Evolutionary conservation across 2,113 vertebrate species (phyloP).

Genomic region (Puma concolor): DNA sequence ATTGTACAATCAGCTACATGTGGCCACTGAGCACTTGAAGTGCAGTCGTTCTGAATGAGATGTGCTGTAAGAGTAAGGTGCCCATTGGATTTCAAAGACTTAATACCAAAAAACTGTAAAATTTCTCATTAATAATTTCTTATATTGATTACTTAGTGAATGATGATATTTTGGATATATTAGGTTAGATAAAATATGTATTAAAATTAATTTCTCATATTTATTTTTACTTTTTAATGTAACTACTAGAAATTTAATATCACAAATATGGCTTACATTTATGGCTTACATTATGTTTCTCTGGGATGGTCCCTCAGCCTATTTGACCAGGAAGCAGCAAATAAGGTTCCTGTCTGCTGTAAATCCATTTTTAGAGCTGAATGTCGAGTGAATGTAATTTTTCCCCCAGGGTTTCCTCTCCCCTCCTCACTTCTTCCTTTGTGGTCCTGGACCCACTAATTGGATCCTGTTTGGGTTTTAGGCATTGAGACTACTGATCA

Average conservation of each 20-base stretch:
- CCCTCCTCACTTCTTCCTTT: background rate
- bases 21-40: background rate
- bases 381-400: background rate
- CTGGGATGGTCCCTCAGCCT: background rate
- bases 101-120: background rate
- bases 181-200: background rate
- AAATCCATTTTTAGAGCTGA: background rate
- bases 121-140: background rate
- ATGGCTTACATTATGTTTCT: background rate
- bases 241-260: background rate
- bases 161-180: background rate
- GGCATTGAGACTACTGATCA: too few species aligned
- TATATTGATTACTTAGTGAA: background rate
- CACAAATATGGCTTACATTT: background rate
- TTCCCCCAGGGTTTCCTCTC: background rate
- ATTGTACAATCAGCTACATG: accelerated
- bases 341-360: background rate
- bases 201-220: background rate
- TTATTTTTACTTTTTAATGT: background rate
- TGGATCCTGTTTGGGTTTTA: background rate
- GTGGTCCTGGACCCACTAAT: background rate
- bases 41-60: background rate
- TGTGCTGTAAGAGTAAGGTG: background rate
- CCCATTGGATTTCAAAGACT: background rate
- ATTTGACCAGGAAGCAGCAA: background rate